Conservation (phyloP, 2,113 vertebrate species). For the Notothenia coriiceps region DNA sequence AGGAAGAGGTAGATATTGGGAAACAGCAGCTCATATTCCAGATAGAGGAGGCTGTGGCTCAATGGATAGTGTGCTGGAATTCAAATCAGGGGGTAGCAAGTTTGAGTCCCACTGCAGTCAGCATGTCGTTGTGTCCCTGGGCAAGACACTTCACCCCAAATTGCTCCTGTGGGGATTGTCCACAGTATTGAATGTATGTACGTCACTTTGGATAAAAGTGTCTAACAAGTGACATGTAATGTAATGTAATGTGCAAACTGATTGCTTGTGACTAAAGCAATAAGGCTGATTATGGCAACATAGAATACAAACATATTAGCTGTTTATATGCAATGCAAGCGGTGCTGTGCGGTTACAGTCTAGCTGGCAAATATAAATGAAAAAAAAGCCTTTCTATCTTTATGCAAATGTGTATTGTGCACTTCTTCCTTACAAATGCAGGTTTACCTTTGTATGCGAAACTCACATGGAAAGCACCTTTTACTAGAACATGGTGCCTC, state of each 20-base stretch:
- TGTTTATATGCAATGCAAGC: slow-evolving; percentile 8
- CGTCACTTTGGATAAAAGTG: too few species aligned
- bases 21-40: background rate
- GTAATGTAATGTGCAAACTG: background rate
- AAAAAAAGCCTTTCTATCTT: background rate
- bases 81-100: too few species aligned
- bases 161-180: too few species aligned
- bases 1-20: background rate
- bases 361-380: background rate
- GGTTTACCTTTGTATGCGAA: slow-evolving; percentile 10
- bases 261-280: background rate
- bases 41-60: too few species aligned
- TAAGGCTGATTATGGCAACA: background rate
- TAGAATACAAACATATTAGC: background rate
- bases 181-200: too few species aligned
- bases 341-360: background rate
- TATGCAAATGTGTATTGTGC: background rate
- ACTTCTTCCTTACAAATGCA: background rate
- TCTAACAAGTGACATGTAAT: too few species aligned
- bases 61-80: too few species aligned
- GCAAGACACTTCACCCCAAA: too few species aligned
- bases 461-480: slow-evolving; percentile 20
- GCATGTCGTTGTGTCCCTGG: too few species aligned
- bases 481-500: slow-evolving; percentile 15
- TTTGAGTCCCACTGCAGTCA: too few species aligned